Evolutionary conservation across 2,113 vertebrate species (phyloP).

Genomic region (Ammodramus savannarum): DNA sequence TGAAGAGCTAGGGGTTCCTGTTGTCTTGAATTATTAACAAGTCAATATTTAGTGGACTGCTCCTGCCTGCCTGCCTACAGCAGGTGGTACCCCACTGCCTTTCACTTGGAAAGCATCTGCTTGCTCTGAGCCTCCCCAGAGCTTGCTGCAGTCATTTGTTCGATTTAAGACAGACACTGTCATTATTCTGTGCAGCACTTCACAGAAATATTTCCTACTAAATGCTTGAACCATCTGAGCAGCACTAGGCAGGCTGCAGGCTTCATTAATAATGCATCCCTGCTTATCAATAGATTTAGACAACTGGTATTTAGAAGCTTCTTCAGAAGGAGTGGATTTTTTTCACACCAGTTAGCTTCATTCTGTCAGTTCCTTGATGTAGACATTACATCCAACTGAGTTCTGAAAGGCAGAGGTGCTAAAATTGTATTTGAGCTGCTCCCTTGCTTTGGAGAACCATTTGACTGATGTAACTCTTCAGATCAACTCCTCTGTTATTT

Average conservation of each 20-base stretch:
- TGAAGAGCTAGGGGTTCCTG: constrained; percentile 69
- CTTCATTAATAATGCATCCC: constrained; percentile 86
- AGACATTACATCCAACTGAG: constrained; percentile 77
- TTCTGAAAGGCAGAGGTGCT: constrained; percentile 74
- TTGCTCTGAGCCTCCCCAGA: constrained; percentile 69
- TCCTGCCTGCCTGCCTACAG: constrained; percentile 66
- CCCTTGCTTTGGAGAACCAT: constrained; percentile 50
- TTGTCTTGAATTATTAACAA: constrained; percentile 78
- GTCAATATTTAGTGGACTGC: constrained; percentile 66
- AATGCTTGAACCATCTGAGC: constrained; percentile 83
- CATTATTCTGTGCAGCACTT: constrained; percentile 76
- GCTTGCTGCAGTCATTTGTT: constrained; percentile 76
- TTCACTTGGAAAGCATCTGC: constrained; percentile 71
- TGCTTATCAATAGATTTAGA: constrained; percentile 87
- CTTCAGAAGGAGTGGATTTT: constrained; percentile 74
- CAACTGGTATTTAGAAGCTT: constrained; percentile 83
- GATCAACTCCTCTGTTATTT: neutral
- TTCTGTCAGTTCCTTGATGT: constrained; percentile 80
- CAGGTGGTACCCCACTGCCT: constrained; percentile 73
- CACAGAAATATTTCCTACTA: constrained; percentile 78
- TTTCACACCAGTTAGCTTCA: constrained; percentile 78
- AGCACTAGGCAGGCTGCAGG: constrained; percentile 75
- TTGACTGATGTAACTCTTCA: constrained; percentile 42
- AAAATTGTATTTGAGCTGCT: constrained; percentile 62
- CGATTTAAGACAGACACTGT: constrained; percentile 81